Percentiles rank a stretch among this genome's conserved stretches.
phyloP scores from a whole-genome alignment of 1,140 invertebrate genomes.

The Caenorhabditis brenneri region DNA sequence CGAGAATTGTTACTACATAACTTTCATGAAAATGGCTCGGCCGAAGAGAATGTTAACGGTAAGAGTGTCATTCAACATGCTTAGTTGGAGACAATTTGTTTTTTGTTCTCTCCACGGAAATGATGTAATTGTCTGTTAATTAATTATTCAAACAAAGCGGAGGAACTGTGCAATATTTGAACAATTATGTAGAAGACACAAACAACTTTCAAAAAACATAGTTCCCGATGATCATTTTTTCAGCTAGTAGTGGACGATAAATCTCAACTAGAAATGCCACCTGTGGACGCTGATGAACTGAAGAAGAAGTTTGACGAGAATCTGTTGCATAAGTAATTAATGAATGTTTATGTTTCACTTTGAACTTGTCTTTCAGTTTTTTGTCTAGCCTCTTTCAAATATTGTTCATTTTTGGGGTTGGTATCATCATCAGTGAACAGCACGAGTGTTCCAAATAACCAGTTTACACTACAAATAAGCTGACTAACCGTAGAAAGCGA shows the following conservation, averaged over 20 bases:
- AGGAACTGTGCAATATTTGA: neutral
- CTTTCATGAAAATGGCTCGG: constrained; percentile 2
- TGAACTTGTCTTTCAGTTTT: neutral
- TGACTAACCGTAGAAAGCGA: constrained; percentile 40
- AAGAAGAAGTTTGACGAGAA: constrained; percentile 15
- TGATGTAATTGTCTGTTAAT: constrained; percentile 29
- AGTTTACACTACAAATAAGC: constrained; percentile 5
- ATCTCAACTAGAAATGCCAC: constrained; percentile 38
- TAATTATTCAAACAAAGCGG: constrained; percentile 35
- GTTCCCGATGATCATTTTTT: neutral
- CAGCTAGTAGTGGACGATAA: neutral
- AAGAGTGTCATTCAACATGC: neutral
- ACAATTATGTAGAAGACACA: constrained; percentile 1
- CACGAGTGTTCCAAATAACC: neutral
- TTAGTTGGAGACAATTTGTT: neutral
- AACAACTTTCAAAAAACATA: neutral
- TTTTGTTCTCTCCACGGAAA: neutral
- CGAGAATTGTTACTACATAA: constrained; percentile 17
- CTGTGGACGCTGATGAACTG: neutral
- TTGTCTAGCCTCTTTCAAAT: neutral
- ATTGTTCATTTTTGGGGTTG: neutral
- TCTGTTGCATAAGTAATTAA: neutral
- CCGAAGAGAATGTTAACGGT: constrained; percentile 22
- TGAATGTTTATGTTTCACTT: neutral
- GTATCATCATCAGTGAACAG: constrained; percentile 29